A percentile compares a stretch with the other conserved stretches of the same genome.
phyloP scores from a whole-genome alignment of 2,113 vertebrate species.

The Natator depressus region DNA sequence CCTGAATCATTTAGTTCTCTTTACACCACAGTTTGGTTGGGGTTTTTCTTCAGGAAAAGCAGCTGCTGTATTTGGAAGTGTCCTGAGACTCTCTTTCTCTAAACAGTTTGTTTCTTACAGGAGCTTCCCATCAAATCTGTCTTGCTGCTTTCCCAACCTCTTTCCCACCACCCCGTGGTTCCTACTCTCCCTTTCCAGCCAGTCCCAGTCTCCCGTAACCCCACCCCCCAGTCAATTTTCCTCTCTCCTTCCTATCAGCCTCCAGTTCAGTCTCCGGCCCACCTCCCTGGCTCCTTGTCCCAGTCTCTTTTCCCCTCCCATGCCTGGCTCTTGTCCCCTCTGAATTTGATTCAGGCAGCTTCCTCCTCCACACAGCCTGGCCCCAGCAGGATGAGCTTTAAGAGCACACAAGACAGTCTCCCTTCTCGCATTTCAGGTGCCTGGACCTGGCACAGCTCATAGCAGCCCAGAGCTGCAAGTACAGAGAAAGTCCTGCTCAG shows the following conservation, averaged over 20 bases:
- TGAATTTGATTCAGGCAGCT: background rate
- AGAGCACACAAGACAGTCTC: background rate
- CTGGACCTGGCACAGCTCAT: background rate
- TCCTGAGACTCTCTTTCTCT: background rate
- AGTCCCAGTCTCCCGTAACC: background rate
- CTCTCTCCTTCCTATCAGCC: background rate
- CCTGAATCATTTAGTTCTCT: background rate
- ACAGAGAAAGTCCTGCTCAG: background rate
- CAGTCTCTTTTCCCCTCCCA: background rate
- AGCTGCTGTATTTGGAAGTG: background rate
- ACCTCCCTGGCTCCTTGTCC: background rate
- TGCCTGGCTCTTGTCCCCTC: background rate
- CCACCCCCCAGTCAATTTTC: background rate
- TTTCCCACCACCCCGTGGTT: background rate
- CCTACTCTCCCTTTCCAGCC: background rate
- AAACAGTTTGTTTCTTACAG: background rate
- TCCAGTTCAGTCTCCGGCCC: background rate
- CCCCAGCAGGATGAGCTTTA: background rate
- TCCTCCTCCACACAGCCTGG: background rate
- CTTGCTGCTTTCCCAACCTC: rapidly evolving
- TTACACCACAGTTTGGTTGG: background rate
- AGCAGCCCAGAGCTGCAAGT: background rate
- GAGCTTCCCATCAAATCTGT: background rate
- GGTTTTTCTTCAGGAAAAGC: background rate
- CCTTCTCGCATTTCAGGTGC: background rate